Percentiles rank a stretch among this genome's conserved stretches.
These are phyloP conservation scores for Zaprionus ghesquierei DNA, from an alignment of 1,140 invertebrate species.

Conservation along the genomic window DNA sequence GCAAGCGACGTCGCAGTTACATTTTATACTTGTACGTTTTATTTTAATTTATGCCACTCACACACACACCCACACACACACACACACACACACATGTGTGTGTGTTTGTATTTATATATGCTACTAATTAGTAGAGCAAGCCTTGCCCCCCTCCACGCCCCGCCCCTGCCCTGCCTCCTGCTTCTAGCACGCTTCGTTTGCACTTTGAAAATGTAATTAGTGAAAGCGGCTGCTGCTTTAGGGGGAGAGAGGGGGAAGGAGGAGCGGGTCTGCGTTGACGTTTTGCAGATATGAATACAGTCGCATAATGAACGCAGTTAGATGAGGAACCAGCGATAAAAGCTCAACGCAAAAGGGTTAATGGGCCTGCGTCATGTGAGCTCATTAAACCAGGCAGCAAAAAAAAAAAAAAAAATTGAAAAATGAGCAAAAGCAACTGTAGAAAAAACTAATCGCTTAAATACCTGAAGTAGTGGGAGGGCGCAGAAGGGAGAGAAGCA, in stretches of 20 bases:
- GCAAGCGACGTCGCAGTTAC: slow-evolving; percentile 64
- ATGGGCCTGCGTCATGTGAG: slow-evolving; percentile 64
- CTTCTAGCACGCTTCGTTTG: slow-evolving; percentile 78
- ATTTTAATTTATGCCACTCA: slow-evolving; percentile 81
- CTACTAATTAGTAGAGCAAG: slow-evolving; percentile 73
- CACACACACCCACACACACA: no score
- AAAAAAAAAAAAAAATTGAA: slow-evolving; percentile 9
- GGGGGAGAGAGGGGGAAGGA: not conserved
- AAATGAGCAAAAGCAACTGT: slow-evolving; percentile 3
- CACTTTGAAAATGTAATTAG: slow-evolving; percentile 79
- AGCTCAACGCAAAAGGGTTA: slow-evolving; percentile 66
- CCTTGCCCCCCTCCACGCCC: not conserved
- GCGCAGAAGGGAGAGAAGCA: not conserved
- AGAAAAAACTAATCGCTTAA: slow-evolving; percentile 24
- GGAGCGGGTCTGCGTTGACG: slow-evolving; percentile 13
- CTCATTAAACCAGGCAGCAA: slow-evolving; percentile 48
- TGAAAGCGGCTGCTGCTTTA: slow-evolving; percentile 48
- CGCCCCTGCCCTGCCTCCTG: not conserved
- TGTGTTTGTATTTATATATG: slow-evolving; percentile 56
- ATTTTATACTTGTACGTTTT: slow-evolving; percentile 74
- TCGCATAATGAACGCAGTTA: slow-evolving; percentile 72
- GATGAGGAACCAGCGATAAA: slow-evolving; percentile 52
- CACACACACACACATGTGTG: slow-evolving; percentile 16
- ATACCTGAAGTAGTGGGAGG: not conserved
- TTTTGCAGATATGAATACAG: slow-evolving; percentile 65